Percentiles rank a stretch among this genome's conserved stretches.
These are phyloP conservation scores for Labeo calbasu DNA, from an alignment of 2,797 vertebrate genomes.

Conservation along the genomic window DNA sequence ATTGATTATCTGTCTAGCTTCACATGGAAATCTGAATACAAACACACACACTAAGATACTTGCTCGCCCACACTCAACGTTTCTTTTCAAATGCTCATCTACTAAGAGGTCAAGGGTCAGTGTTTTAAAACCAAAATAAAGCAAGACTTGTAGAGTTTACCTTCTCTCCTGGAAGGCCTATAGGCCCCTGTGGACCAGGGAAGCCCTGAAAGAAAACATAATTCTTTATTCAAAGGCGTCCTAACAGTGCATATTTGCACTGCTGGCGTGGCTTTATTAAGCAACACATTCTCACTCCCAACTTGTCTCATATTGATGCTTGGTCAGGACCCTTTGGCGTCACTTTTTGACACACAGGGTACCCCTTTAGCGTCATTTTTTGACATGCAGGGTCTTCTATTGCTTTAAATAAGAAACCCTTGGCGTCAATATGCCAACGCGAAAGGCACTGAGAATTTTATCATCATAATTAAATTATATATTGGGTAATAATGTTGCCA, in stretches of 20 bases:
- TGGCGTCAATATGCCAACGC: no score
- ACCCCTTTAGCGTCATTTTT: no score
- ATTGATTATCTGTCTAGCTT: slow-evolving; percentile 74
- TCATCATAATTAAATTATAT: no score
- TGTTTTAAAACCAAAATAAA: slow-evolving; percentile 65
- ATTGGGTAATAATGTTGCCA: no score
- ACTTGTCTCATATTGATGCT: no score
- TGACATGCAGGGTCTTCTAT: no score
- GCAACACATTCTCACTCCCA: no score
- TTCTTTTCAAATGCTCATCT: slow-evolving; percentile 58
- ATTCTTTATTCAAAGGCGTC: background rate
- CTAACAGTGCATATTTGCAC: background rate
- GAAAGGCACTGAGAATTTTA: no score
- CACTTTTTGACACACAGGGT: no score
- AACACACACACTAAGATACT: slow-evolving; percentile 44
- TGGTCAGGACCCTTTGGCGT: no score
- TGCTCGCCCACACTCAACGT: slow-evolving; percentile 37
- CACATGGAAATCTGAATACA: slow-evolving; percentile 28
- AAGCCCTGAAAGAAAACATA: slow-evolving; percentile 82
- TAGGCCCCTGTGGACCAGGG: slow-evolving; percentile 87
- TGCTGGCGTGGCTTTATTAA: slow-evolving; percentile 3
- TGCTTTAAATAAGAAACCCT: no score
- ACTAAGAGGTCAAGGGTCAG: slow-evolving; percentile 65
- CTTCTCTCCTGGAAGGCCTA: slow-evolving; percentile 92
- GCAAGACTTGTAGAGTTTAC: slow-evolving; percentile 73